Conservation (phyloP, 2,888 invertebrate species). For the Sericinus montela region DNA sequence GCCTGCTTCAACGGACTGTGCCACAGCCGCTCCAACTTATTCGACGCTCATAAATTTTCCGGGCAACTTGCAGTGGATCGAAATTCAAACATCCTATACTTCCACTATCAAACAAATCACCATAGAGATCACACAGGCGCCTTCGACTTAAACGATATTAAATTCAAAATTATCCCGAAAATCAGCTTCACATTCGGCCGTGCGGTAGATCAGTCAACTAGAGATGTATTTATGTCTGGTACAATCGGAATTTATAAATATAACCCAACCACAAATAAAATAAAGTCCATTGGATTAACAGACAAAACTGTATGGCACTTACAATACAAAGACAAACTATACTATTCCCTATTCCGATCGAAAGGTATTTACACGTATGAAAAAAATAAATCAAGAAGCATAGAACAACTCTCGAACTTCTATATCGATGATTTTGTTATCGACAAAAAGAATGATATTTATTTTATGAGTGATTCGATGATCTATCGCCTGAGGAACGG, state of each 20-base stretch:
- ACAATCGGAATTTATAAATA: conserved; percentile 48
- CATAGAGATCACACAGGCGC: conserved; percentile 44
- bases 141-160: conserved; percentile 46
- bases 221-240: conserved; percentile 49
- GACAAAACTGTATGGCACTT: conserved; percentile 56
- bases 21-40: conserved; percentile 42
- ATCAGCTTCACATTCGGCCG: conserved; percentile 52
- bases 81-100: conserved; percentile 46
- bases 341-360: conserved; percentile 42
- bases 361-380: conserved; percentile 44
- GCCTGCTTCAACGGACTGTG: conserved; percentile 54
- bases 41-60: conserved; percentile 41
- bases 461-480: conserved; percentile 46
- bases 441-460: conserved; percentile 49
- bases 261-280: conserved; percentile 35
- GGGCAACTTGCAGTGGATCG: conserved; percentile 58
- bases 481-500: conserved; percentile 46
- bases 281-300: conserved; percentile 35
- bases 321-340: conserved; percentile 48
- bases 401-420: conserved; percentile 39
- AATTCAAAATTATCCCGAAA: conserved; percentile 38
- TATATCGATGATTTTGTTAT: conserved; percentile 56
- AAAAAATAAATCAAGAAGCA: conserved; percentile 35
- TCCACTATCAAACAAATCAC: conserved; percentile 45
- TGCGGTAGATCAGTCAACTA: conserved; percentile 45